Conservation (phyloP, 2,888 invertebrate species). For the Brenthis daphne region DNA sequence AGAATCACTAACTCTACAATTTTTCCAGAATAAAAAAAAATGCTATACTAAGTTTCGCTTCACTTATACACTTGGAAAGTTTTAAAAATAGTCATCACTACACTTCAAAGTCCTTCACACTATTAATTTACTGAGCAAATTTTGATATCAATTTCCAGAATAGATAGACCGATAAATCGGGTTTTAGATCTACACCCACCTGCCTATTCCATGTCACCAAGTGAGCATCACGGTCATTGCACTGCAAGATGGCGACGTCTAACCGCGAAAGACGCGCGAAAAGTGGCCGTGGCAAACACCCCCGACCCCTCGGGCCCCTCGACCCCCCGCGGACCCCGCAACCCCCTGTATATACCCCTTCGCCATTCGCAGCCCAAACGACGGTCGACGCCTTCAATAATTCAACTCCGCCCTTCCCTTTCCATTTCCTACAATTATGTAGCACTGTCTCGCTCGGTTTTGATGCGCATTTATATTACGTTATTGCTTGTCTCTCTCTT, state of each 20-base stretch:
- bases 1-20: background rate
- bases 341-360: constrained; percentile 31
- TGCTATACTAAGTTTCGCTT: background rate
- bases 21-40: background rate
- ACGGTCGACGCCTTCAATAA: constrained; percentile 74
- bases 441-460: constrained; percentile 48
- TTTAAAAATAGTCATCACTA: constrained; percentile 6
- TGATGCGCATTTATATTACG: constrained; percentile 55
- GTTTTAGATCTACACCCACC: constrained; percentile 32
- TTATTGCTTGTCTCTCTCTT: constrained; percentile 43
- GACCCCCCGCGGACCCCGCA: constrained; percentile 40
- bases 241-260: constrained; percentile 56
- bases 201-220: constrained; percentile 48
- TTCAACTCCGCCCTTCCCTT: constrained; percentile 69
- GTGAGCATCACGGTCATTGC: constrained; percentile 60
- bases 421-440: constrained; percentile 43
- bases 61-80: constrained; percentile 6
- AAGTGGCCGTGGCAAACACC: constrained; percentile 53
- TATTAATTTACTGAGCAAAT: background rate
- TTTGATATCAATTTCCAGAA: background rate
- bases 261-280: constrained; percentile 72
- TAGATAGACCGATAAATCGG: background rate
- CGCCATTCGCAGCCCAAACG: constrained; percentile 68
- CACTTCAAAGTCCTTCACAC: constrained; percentile 1
- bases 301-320: constrained; percentile 40